Evolutionary conservation across 2,797 vertebrate genomes (phyloP).

Genomic region (Pipistrellus nathusii): DNA sequence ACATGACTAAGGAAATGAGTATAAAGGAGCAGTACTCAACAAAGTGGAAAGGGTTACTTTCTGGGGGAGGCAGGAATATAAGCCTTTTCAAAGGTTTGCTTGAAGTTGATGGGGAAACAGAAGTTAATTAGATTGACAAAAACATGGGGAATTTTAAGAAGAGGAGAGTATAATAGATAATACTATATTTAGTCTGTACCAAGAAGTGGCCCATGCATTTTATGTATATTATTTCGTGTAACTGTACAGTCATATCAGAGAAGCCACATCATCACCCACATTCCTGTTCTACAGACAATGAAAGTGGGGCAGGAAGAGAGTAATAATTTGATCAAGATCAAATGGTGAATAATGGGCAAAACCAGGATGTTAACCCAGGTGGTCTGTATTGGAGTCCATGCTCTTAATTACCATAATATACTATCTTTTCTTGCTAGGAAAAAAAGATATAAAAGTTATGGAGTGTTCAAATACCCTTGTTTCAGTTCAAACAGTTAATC

Average conservation of each 20-base stretch:
- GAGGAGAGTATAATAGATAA: neutral
- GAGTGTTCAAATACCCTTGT: neutral
- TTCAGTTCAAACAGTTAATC: neutral
- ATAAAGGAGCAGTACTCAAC: neutral
- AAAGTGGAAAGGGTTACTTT: neutral
- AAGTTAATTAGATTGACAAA: slow-evolving; percentile 38
- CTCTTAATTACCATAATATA: neutral
- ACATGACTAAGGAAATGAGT: neutral
- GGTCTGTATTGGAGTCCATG: neutral
- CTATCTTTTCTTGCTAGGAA: neutral
- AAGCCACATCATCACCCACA: neutral
- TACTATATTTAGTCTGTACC: neutral
- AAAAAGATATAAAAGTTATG: neutral
- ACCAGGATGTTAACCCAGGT: neutral
- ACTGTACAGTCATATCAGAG: neutral
- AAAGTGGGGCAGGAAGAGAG: neutral
- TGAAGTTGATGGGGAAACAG: neutral
- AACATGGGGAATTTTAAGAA: neutral
- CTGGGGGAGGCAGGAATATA: neutral
- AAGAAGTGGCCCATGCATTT: neutral
- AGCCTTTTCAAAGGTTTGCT: neutral
- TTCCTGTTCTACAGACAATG: neutral
- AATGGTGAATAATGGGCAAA: neutral
- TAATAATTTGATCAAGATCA: neutral
- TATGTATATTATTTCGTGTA: neutral